Base-by-base conservation (phyloP, 2,888 invertebrate species). In the Mesopsocus fuscifrons region DNA sequence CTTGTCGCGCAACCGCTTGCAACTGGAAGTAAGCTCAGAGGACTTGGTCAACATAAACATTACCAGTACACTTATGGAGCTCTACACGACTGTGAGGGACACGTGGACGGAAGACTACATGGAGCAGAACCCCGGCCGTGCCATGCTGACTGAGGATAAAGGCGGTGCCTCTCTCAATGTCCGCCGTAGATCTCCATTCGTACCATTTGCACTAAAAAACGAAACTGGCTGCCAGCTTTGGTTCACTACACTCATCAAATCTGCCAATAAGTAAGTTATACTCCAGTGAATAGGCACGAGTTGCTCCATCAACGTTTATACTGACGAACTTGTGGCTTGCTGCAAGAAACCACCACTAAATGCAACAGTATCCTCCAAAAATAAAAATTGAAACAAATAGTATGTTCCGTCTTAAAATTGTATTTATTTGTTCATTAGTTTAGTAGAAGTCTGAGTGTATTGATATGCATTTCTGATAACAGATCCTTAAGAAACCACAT, bases 151-250 rank as follows among this genome's bases (percentile, higher is more conserved):
- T 18, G 17, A 38, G 13, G 20, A 38, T 13, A 38, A 38, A 11
- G 13, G 18, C 13, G 38, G 38, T 13, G 5, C 17, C 26, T 6
- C 11, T 46, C 68, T 71, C 35, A 70, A 69, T 1, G 77, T 77
- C 56, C 68, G 80, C 42, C 69, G 82, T 13, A 69, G 92, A 42
- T 76, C 80, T 18, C 92, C 95, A 3, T 97, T 97, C 63, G 78
- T 97, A 47, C 95, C 97, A 0, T 97, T 88, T 65, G 83, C 88
- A 8, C 65, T 98, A 46, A 77, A 78, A 54, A 98, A 98, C 63
- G 78, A 87, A 49, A 89, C 92, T 1, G 95, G 95, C 0, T 79
- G 81, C 43, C 69, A 71, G 13, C 65, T 97, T 16, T 77, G 77
- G 66, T 95, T 91, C 62, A 80, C 83, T 47, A 89, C 89, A 1